phyloP scores from a whole-genome alignment of 2,113 vertebrate species.

The Callaeas wilsoni region DNA sequence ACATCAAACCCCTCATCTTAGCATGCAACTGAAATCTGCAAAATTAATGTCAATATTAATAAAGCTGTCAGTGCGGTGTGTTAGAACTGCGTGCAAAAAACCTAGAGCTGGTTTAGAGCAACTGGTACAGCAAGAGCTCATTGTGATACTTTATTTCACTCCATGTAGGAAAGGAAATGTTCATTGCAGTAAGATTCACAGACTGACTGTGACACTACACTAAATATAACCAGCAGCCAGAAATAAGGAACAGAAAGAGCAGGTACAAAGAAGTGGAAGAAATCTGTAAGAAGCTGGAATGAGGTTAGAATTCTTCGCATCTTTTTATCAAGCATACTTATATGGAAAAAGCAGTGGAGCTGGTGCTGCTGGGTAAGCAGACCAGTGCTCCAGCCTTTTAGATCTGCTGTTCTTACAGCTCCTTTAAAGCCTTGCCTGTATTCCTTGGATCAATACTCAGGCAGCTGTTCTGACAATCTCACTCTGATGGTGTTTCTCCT shows the following conservation, averaged over 20 bases:
- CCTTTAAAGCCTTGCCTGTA: slow-evolving; percentile 33
- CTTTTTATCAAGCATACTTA: not conserved
- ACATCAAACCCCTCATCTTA: not conserved
- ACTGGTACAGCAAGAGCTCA: not conserved
- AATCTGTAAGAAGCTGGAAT: not conserved
- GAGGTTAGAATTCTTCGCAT: slow-evolving; percentile 8
- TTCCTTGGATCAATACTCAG: slow-evolving; percentile 55
- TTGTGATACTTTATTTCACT: not conserved
- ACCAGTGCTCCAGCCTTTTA: slow-evolving; percentile 16
- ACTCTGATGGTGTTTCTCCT: slow-evolving; percentile 21
- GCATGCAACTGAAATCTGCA: not conserved
- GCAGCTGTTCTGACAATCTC: slow-evolving; percentile 56
- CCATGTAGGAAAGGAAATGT: not conserved
- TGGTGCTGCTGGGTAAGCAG: not conserved
- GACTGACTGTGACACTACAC: not conserved
- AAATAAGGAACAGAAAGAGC: slow-evolving; percentile 1
- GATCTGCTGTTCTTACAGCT: slow-evolving; percentile 34
- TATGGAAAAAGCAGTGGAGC: not conserved
- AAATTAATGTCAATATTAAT: slow-evolving; percentile 24
- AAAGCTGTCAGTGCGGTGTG: not conserved
- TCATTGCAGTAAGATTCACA: not conserved
- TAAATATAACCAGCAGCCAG: not conserved
- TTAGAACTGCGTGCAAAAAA: not conserved
- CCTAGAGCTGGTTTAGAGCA: not conserved
- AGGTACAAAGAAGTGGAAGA: not conserved